Conservation (phyloP, 2,797 vertebrate species). For the Streptopelia turtur region DNA sequence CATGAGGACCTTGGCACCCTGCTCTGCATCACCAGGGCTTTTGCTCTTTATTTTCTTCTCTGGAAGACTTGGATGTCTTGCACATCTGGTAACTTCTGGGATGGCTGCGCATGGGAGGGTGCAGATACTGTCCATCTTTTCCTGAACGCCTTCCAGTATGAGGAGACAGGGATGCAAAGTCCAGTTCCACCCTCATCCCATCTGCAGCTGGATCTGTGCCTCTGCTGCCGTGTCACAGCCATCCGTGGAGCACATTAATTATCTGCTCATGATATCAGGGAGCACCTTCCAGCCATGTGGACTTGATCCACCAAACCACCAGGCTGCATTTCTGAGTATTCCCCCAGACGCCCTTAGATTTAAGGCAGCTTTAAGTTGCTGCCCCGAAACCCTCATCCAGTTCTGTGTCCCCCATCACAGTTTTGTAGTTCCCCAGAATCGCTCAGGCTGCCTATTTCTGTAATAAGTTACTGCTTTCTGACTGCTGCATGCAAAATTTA, state of each 20-base stretch:
- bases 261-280: background rate
- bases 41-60: background rate
- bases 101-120: constrained; percentile 22
- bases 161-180: constrained; percentile 22
- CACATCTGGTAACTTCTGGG: constrained; percentile 51
- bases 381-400: background rate
- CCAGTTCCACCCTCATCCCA: constrained; percentile 26
- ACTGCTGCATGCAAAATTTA: constrained; percentile 53
- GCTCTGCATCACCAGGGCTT: background rate
- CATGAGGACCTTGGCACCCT: background rate
- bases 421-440: background rate
- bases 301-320: background rate
- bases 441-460: background rate
- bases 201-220: constrained; percentile 40
- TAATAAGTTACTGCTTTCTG: background rate
- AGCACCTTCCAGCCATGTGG: background rate
- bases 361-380: background rate
- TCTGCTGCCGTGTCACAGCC: background rate
- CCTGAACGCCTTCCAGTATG: constrained; percentile 36
- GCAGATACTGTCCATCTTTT: constrained; percentile 23
- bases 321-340: background rate
- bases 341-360: background rate
- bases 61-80: background rate
- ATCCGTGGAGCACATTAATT: background rate
- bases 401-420: background rate